Conservation (phyloP, 2,888 invertebrate genomes). For the Cephus rjabovi region DNA sequence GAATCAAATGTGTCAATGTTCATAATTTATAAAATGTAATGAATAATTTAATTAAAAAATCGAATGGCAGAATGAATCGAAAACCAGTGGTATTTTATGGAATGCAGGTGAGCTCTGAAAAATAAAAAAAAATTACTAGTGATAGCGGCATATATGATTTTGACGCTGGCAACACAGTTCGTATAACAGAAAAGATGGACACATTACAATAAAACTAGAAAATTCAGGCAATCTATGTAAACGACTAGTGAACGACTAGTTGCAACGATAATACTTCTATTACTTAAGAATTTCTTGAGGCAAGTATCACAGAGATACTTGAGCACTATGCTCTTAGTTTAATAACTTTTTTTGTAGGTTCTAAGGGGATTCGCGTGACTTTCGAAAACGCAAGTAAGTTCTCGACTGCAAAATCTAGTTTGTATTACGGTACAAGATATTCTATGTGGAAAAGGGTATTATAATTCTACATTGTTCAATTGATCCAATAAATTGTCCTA, state of each 20-base stretch:
- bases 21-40: neutral
- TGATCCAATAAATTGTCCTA: neutral
- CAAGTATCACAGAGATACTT: neutral
- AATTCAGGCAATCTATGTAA: conserved; percentile 1
- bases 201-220: conserved; percentile 1
- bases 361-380: neutral
- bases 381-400: neutral
- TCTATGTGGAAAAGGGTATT: neutral
- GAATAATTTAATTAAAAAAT: too few relatives aligned
- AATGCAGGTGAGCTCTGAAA: neutral
- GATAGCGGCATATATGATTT: neutral
- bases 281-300: neutral
- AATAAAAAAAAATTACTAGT: neutral
- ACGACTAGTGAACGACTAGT: neutral
- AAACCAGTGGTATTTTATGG: neutral
- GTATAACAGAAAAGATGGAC: neutral
- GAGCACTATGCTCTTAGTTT: neutral
- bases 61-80: too few relatives aligned
- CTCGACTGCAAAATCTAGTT: neutral
- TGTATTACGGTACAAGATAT: neutral
- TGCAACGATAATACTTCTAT: neutral
- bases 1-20: neutral
- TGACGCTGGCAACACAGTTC: conserved; percentile 6
- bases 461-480: neutral
- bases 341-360: neutral